These are phyloP conservation scores for Iguana delicatissima DNA, from an alignment of 2,797 vertebrate species.

Conservation along the genomic window DNA sequence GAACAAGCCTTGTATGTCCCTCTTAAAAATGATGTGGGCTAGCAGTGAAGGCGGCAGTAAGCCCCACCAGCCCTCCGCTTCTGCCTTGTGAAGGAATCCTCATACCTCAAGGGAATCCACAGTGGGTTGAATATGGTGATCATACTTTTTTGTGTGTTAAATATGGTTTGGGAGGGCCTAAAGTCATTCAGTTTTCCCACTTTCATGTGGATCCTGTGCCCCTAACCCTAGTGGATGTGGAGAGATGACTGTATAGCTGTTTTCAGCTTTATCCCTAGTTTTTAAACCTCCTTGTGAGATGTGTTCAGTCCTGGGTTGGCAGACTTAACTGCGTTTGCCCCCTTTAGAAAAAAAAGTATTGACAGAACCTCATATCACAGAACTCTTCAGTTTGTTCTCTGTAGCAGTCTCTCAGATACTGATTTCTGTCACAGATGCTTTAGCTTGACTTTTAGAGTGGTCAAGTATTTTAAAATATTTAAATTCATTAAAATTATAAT, in stretches of 20 bases:
- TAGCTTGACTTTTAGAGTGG: neutral
- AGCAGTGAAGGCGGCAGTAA: too few species aligned
- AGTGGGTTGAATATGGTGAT: too few species aligned
- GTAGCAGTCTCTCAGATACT: neutral
- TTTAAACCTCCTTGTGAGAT: conserved; percentile 6
- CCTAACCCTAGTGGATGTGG: too few species aligned
- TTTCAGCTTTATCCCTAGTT: neutral
- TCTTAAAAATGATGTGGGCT: too few species aligned
- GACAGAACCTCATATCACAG: neutral
- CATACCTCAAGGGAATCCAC: too few species aligned
- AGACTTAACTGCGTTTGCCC: neutral
- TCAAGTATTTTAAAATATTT: neutral
- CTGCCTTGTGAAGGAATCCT: too few species aligned
- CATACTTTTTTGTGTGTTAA: too few species aligned
- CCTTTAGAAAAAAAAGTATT: neutral
- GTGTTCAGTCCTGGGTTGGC: neutral
- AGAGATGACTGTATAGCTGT: neutral
- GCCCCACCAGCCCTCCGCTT: too few species aligned
- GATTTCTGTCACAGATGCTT: neutral
- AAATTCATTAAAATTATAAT: neutral
- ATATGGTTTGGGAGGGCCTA: too few species aligned
- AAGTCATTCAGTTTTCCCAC: too few species aligned
- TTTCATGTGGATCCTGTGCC: too few species aligned
- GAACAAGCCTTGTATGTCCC: too few species aligned
- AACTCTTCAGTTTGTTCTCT: neutral